Base-by-base conservation (phyloP, 1,140 invertebrate genomes). In the Contarinia nasturtii region DNA sequence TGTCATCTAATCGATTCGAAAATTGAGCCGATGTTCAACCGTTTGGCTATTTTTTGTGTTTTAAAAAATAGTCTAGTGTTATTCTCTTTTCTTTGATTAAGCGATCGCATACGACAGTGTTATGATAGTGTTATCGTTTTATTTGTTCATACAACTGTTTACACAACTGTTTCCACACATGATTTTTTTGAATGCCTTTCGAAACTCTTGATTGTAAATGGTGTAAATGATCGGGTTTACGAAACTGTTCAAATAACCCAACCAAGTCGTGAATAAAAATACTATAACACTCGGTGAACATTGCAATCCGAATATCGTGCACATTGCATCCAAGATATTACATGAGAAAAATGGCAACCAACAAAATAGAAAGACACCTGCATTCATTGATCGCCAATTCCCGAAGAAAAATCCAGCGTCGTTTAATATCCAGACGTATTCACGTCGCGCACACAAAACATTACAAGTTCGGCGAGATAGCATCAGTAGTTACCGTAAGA, bases 341-440 rank as follows among this genome's bases (percentile, higher is more conserved):
- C 86, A 91, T 1, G 86, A 92, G 75, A 99, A 99, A 74, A 99
- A 99, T 37, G 95, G 95, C 45, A 95, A 83, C 95, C 95, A 98
- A 65, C 95, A 98, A 53, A 96, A 78, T 7, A 98, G 75, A 66
- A 99, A 99, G 1, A 96, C 90, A 55, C 76, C 75, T 78, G 60
- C 20, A 17, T 40, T 40, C 17, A 18, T 40, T 40, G 37, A 40
- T 5, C 14, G 14, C n/a, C n/a, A n/a, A n/a, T n/a, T n/a, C n/a
- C n/a, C n/a, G n/a, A n/a, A n/a, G n/a, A n/a, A n/a, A n/a, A n/a
- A n/a, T n/a, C n/a, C n/a, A n/a, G n/a, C n/a, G n/a, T n/a, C n/a
- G n/a, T n/a, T n/a, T n/a, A n/a, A n/a, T n/a, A n/a, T n/a, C n/a
- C n/a, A n/a, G n/a, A n/a, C n/a, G n/a, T n/a, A n/a, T n/a, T n/a